phyloP scores from a whole-genome alignment of 2,113 vertebrate genomes.

The Laterallus jamaicensis region DNA sequence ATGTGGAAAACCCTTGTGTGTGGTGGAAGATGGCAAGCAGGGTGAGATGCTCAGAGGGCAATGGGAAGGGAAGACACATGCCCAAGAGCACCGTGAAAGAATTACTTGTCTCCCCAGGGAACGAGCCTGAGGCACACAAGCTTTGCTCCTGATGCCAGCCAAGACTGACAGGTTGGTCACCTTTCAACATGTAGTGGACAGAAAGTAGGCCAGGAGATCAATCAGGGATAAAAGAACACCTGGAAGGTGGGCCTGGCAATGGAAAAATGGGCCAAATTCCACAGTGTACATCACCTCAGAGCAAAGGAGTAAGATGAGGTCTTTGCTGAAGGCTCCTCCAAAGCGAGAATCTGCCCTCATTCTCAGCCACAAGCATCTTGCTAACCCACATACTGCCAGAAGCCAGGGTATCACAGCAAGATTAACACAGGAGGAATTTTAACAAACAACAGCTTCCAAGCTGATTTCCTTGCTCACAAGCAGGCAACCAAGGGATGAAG shows the following conservation, averaged over 20 bases:
- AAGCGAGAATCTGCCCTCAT: constrained; percentile 31
- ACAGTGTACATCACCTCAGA: background rate
- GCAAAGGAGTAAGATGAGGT: constrained; percentile 36
- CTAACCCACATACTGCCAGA: constrained; percentile 33
- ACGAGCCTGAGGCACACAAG: background rate
- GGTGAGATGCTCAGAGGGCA: background rate
- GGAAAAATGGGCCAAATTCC: constrained; percentile 30
- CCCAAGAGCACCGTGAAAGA: background rate
- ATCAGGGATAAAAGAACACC: constrained; percentile 14
- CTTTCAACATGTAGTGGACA: background rate
- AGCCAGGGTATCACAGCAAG: background rate
- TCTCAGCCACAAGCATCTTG: background rate
- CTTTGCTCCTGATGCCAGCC: background rate
- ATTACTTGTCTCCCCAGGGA: background rate
- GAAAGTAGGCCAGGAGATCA: constrained; percentile 52
- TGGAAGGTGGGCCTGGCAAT: background rate
- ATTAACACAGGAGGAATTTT: constrained; percentile 17
- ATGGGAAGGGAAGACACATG: background rate
- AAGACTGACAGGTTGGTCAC: constrained; percentile 13
- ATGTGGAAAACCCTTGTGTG: background rate
- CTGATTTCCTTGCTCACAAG: background rate
- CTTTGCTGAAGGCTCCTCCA: constrained; percentile 1
- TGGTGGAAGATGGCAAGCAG: background rate
- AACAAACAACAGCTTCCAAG: background rate
- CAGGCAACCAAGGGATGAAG: background rate